phyloP scores from a whole-genome alignment of 2,113 vertebrate genomes.

The Cochlearius cochlearius region DNA sequence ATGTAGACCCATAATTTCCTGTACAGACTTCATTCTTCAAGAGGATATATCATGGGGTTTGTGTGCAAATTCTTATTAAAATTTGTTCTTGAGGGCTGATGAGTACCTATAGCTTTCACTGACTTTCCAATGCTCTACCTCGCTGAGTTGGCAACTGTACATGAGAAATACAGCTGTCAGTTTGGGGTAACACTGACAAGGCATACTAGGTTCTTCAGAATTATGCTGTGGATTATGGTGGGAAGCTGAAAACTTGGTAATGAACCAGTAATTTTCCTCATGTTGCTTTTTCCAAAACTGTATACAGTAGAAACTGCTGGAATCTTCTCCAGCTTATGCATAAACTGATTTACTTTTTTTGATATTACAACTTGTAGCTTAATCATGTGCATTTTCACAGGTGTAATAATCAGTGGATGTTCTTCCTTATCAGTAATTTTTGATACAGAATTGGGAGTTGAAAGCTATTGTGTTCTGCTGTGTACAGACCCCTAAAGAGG shows the following conservation, averaged over 20 bases:
- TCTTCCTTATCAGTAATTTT: neutral
- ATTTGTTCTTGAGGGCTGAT: neutral
- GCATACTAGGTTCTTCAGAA: neutral
- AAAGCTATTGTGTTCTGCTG: neutral
- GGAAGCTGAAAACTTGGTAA: neutral
- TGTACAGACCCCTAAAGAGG: neutral
- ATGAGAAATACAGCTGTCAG: neutral
- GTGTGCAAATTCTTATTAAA: neutral
- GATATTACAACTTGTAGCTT: neutral
- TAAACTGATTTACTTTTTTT: neutral
- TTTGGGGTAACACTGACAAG: neutral
- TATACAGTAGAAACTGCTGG: neutral
- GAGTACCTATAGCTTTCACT: neutral
- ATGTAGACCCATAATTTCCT: neutral
- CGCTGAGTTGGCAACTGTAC: too few relatives aligned
- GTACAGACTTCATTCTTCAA: neutral
- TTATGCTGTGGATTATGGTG: neutral
- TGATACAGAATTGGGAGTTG: neutral
- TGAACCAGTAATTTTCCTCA: neutral
- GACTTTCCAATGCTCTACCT: neutral
- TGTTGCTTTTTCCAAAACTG: neutral
- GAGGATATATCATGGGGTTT: neutral
- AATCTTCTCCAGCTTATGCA: neutral
- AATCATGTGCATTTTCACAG: neutral
- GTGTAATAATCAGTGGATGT: rapidly evolving